A percentile compares a stretch with the other conserved stretches of the same genome.
Evolutionary conservation across 2,113 vertebrate species (phyloP).

Genomic region (Nesoenas mayeri): DNA sequence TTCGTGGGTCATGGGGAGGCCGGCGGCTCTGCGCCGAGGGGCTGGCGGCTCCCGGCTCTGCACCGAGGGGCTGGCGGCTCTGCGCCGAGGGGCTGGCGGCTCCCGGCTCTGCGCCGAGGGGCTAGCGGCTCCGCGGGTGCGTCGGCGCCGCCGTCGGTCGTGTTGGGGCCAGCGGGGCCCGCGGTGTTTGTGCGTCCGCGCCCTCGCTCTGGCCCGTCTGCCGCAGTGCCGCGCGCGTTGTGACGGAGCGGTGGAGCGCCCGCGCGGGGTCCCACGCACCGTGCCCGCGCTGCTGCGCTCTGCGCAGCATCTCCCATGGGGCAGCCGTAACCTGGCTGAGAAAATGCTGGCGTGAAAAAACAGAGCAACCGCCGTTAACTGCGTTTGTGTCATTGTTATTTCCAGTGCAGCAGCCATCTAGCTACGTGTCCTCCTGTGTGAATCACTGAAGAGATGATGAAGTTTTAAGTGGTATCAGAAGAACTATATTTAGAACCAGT

Average conservation of each 20-base stretch:
- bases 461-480: neutral
- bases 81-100: too few species aligned
- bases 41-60: too few species aligned
- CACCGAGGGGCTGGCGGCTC: too few species aligned
- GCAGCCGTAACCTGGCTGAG: neutral
- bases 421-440: neutral
- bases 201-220: fast-evolving
- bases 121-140: too few species aligned
- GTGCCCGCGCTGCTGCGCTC: neutral
- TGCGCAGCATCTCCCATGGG: fast-evolving
- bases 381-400: neutral
- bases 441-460: neutral
- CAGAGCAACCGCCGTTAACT: neutral
- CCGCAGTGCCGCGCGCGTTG: fast-evolving
- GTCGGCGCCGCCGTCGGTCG: too few species aligned
- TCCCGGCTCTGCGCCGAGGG: too few species aligned
- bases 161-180: too few species aligned
- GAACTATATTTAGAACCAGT: neutral
- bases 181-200: too few species aligned
- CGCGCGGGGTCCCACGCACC: fast-evolving
- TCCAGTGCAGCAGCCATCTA: neutral
- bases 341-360: neutral
- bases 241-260: neutral
- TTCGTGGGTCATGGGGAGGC: too few species aligned
- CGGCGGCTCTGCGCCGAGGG: too few species aligned